Conservation (phyloP, 1,140 invertebrate genomes). For the Teleopsis dalmanni region DNA sequence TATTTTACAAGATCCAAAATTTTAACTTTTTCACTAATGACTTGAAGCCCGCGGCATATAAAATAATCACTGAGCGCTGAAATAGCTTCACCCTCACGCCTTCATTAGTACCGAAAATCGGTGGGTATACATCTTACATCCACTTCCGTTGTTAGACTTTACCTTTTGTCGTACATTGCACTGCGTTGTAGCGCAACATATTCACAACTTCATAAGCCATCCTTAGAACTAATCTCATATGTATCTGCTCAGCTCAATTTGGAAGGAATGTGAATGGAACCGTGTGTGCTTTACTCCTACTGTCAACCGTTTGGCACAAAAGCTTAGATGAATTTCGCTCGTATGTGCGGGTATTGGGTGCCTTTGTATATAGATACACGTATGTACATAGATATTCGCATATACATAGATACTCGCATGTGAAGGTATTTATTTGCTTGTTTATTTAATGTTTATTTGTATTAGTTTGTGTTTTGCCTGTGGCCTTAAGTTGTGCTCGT, state of each 20-base stretch:
- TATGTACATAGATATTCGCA: background rate
- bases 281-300: too few relatives aligned
- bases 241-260: too few relatives aligned
- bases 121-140: background rate
- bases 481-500: slow-evolving; percentile 15
- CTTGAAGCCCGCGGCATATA: slow-evolving; percentile 11
- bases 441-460: background rate
- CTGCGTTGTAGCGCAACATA: too few relatives aligned
- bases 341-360: too few relatives aligned
- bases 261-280: too few relatives aligned
- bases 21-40: slow-evolving; percentile 13
- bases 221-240: too few relatives aligned
- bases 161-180: background rate
- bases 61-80: slow-evolving; percentile 11
- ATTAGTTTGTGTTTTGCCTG: background rate
- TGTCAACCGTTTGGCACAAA: too few relatives aligned
- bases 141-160: background rate
- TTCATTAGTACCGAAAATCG: too few relatives aligned
- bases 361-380: too few relatives aligned
- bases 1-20: too few relatives aligned
- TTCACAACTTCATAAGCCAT: too few relatives aligned
- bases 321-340: too few relatives aligned
- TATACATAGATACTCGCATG: background rate
- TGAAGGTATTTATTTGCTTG: background rate
- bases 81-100: slow-evolving; percentile 5